Evolutionary conservation across 1,140 invertebrate genomes (phyloP), one percentile per base, ranked within the genome.

Genomic region (Centruroides vittatus): DNA sequence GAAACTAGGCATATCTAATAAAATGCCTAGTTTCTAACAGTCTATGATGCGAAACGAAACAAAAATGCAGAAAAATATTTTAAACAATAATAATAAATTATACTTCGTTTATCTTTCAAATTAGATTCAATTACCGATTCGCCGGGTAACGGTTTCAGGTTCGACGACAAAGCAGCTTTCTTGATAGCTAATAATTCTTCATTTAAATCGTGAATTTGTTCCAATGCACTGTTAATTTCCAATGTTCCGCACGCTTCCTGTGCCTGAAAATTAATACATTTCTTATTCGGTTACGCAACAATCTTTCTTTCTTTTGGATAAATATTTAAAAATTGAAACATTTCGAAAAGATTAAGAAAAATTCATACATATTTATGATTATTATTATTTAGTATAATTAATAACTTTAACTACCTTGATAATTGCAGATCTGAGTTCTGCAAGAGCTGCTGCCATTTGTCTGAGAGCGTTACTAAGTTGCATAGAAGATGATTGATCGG

Each of bases 211-310:
- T 81, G 77, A 41, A 97, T 86, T 23, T 90, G 73, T 57, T 93
- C 86, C 23, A 89, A 76, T 0, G 90, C 90, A 1, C 86, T 85
- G 66, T 89, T 85, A 53, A 88, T 72, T 70, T 93, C 92, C 62
- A 90, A 75, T n/a, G 87, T 87, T 64, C 86, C 86, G 71, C 89
- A 93, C 1, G 86, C 86, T 70, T 93, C 86, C 66, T 89, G 84
- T 0, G 92, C 88, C 69, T 72, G 59, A 10, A 60, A 56, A 61
- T 50, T 35, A 47, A 61, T 12, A 60, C 11, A 55, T 23, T 51
- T n/a, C 12, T n/a, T 56, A 11, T 49, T 13, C 23, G 23, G 23
- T 23, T 23, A 23, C 2, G 23, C 23, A 23, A 23, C 23, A 2
- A 23, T 23, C 23, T 23, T 23, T 23, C 23, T 23, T 23, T 23